These are phyloP conservation scores for Diploptera punctata DNA, from an alignment of 2,888 invertebrate species.

Conservation along the genomic window DNA sequence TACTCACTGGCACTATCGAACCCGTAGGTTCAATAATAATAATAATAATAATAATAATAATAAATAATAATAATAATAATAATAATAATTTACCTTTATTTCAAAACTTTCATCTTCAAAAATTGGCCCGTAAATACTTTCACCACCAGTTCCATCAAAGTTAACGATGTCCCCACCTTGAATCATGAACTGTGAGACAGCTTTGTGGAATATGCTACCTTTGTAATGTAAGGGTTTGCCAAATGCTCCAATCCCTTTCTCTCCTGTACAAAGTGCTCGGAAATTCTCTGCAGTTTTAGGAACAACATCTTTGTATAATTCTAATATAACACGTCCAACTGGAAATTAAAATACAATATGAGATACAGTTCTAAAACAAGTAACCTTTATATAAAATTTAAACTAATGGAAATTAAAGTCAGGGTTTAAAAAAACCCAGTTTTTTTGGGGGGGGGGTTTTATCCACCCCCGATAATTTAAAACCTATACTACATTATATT, in stretches of 20 bases:
- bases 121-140: conserved; percentile 89
- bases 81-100: conserved; percentile 63
- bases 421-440: too few species aligned
- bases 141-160: conserved; percentile 87
- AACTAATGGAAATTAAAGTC: too few species aligned
- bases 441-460: too few species aligned
- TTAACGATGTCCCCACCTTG: conserved; percentile 82
- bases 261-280: conserved; percentile 89
- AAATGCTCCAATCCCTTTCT: conserved; percentile 73
- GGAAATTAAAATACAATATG: too few species aligned
- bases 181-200: conserved; percentile 87
- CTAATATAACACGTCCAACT: conserved; percentile 86
- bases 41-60: too few species aligned
- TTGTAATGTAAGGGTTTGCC: conserved; percentile 85
- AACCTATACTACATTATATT: too few species aligned
- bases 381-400: too few species aligned
- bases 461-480: too few species aligned
- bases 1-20: too few species aligned
- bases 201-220: conserved; percentile 80
- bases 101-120: conserved; percentile 92
- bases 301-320: conserved; percentile 81
- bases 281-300: conserved; percentile 94
- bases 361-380: too few species aligned
- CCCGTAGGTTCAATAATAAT: too few species aligned
- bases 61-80: too few species aligned